A percentile compares a stretch with the other conserved stretches of the same genome.
Conservation (phyloP, 2,888 invertebrate genomes). For the Rosalia funebris region DNA sequence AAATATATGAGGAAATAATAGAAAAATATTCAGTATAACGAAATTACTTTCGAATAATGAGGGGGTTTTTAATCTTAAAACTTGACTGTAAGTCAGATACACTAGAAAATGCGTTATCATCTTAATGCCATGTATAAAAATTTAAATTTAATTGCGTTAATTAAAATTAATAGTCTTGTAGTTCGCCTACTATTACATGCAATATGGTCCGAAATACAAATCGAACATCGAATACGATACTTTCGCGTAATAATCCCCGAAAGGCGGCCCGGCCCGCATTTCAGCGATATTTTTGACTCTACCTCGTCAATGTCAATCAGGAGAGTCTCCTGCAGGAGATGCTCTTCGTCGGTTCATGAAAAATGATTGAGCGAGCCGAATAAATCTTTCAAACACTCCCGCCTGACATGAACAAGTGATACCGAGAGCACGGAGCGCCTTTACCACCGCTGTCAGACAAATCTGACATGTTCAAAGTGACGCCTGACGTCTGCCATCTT, state of each 20-base stretch:
- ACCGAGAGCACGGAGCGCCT: slow-evolving; percentile 48
- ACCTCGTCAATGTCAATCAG: slow-evolving; percentile 22
- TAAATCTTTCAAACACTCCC: slow-evolving; percentile 54
- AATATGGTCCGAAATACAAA: not conserved
- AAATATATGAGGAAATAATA: too few relatives aligned
- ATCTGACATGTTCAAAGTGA: slow-evolving; percentile 53
- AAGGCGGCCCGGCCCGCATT: not conserved
- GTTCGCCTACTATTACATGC: too few relatives aligned
- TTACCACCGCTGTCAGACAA: slow-evolving; percentile 53
- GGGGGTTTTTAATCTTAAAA: too few relatives aligned
- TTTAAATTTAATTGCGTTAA: too few relatives aligned
- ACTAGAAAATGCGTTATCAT: too few relatives aligned
- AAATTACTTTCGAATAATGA: too few relatives aligned
- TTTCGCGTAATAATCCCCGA: not conserved
- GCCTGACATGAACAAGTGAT: slow-evolving; percentile 55
- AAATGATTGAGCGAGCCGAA: slow-evolving; percentile 51
- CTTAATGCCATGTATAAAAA: too few relatives aligned
- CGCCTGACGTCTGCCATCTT: slow-evolving; percentile 44
- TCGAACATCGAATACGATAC: slow-evolving; percentile 8
- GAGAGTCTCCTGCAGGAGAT: slow-evolving; percentile 24
- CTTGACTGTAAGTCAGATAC: too few relatives aligned
- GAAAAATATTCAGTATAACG: too few relatives aligned
- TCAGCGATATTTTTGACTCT: slow-evolving; percentile 6
- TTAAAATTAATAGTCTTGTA: too few relatives aligned
- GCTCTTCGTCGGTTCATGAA: slow-evolving; percentile 40